Base-by-base conservation (phyloP, 1,140 invertebrate genomes). In the Himalopsyche phryganea region DNA sequence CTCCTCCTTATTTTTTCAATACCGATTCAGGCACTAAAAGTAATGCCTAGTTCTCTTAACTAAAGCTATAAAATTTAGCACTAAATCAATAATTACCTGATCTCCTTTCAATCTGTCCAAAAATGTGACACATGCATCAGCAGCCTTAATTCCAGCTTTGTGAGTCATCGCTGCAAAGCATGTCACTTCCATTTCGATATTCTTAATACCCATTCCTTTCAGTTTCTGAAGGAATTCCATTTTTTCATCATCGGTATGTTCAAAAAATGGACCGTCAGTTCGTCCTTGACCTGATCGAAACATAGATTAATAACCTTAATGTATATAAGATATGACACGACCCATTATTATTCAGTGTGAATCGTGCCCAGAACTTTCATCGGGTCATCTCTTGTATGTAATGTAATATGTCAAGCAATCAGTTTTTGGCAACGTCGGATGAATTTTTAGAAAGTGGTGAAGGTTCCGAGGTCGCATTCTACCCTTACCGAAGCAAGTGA, bases 101-200 rank as follows among this genome's bases (percentile, higher is more conserved):
- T 99, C 96, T 1, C 91, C 92, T 47, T 92, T 81, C 3, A 98
- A 77, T 33, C 96, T 80, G 72, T 99, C 88, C 0, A 98, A 60
- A 0, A 98, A 68, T 0, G 94, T 88, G 0, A 97, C 94, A 70
- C 96, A 98, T 6, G 97, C 83, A 18, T 96, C 89, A 0, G 90
- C 92, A 1, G 90, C 87, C 77, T 86, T 85, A 13, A 98, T 85
- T 0, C 90, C 91, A 7, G 92, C 92, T 62, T 89, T 85, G 59
- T 89, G 84, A 1, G 92, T 95, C 7, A 97, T 76, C 0, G 94
- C 92, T 0, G 93, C 88, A 67, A 98, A 96, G 32, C 88, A 86
- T 0, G 91, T 81, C 1, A 90, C 88, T 75, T 99, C 96, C 96
- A 98, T 98, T 75, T 98, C 96, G 59, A 99, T 97, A 69, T 99